These are phyloP conservation scores for Octomys mimax DNA, from an alignment of 2,797 vertebrate species.

Conservation along the genomic window DNA sequence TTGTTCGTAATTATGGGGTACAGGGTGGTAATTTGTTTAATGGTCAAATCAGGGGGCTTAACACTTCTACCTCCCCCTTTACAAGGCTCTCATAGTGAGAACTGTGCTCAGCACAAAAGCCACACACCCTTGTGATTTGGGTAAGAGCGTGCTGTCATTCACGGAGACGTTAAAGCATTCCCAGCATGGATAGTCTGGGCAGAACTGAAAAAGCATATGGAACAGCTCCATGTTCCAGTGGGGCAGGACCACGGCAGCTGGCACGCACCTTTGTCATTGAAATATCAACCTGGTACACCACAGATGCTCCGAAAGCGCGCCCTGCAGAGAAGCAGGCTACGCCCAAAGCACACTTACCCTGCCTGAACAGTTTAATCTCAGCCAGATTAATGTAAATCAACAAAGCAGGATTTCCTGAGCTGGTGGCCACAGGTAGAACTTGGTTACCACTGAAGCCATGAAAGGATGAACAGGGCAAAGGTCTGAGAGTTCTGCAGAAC, in stretches of 20 bases:
- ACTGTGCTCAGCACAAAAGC: conserved; percentile 25
- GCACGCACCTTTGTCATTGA: neutral
- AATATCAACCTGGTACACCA: neutral
- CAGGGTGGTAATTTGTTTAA: neutral
- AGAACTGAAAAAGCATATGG: neutral
- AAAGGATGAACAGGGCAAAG: neutral
- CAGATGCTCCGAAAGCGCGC: neutral
- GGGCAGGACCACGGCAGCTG: neutral
- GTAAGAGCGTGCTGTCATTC: neutral
- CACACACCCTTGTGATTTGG: neutral
- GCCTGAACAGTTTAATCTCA: neutral
- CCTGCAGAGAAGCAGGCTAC: neutral
- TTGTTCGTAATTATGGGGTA: neutral
- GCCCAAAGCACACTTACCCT: neutral
- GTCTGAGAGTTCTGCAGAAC: neutral
- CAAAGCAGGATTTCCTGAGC: neutral
- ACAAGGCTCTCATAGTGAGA: neutral
- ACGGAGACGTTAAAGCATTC: neutral
- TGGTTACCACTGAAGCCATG: neutral
- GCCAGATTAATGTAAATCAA: neutral
- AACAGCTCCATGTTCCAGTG: neutral
- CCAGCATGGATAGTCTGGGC: neutral
- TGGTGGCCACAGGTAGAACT: neutral
- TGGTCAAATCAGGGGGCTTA: neutral
- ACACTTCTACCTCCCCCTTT: neutral